phyloP scores from a whole-genome alignment of 2,888 invertebrate genomes.

The Cheilosia grossa region DNA sequence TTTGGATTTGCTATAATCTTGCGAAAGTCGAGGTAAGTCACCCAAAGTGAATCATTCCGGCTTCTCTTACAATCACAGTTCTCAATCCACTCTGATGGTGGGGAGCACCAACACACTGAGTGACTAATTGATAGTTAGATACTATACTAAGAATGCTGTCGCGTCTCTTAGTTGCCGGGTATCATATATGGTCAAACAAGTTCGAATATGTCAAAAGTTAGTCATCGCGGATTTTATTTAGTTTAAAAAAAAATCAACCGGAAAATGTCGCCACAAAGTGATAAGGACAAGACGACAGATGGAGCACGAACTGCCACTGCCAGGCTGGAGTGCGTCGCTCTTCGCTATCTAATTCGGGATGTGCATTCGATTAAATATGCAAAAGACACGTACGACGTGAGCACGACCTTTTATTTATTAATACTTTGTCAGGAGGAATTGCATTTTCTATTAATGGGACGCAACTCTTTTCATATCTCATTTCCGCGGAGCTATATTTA shows the following conservation, averaged over 20 bases:
- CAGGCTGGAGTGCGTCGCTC: slow-evolving; percentile 6
- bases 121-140: slow-evolving; percentile 33
- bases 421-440: slow-evolving; percentile 23
- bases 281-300: slow-evolving; percentile 37
- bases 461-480: slow-evolving; percentile 17
- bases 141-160: slow-evolving; percentile 5
- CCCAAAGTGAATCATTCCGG: slow-evolving; percentile 28
- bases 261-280: slow-evolving; percentile 9
- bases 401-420: slow-evolving; percentile 34
- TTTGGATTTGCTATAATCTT: slow-evolving; percentile 81
- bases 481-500: slow-evolving; percentile 32
- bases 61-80: background rate
- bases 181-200: background rate
- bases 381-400: slow-evolving; percentile 49
- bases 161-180: background rate
- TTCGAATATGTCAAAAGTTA: slow-evolving; percentile 10
- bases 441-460: slow-evolving; percentile 38
- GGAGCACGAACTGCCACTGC: slow-evolving; percentile 20
- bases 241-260: background rate
- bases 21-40: slow-evolving; percentile 80
- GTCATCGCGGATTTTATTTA: slow-evolving; percentile 29
- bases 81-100: background rate
- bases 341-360: slow-evolving; percentile 3
- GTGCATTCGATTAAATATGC: slow-evolving; percentile 59
- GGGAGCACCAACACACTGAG: background rate